Evolutionary conservation across 2,113 vertebrate genomes (phyloP), one percentile per base, ranked within the genome.

Genomic region (Ancistrus triradiatus): DNA sequence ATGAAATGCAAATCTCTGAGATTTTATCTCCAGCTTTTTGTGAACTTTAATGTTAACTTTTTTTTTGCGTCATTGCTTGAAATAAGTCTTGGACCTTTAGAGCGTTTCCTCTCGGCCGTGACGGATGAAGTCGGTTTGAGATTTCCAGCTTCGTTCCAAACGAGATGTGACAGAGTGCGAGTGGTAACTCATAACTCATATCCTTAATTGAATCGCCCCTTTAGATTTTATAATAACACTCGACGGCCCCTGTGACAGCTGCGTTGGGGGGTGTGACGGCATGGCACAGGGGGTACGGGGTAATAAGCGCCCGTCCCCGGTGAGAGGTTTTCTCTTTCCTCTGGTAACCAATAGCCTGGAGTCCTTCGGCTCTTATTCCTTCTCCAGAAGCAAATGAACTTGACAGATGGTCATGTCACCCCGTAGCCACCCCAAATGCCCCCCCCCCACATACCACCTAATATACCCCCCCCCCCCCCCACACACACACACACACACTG

Each of bases 401-500:
- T 98, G 96, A 98, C 96, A 98, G 96, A 98, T 98, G 96, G 95
- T 88, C 82, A 84, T 97, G 95, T 97, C 94, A 97, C 91, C 94
- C 90, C 91, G 93, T 95, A 27, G 44, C 56, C 13, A 43, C 56
- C 56, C 21, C 53, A 18, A 53, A 6, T n/a, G 9, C 37, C 13
- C 3, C 1, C 53, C 17, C 4, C 7, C 7, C 27, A 15, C 7
- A 13, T 1, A 10, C 11, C 6, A 3, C 52, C 31, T 1, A 2
- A 2, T 8, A 15, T 8, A n/a, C 10, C 22, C 21, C 17, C 55
- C 53, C 17, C 9, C 37, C 6, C 7, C 3, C 21, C 35, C 13
- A 40, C 11, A 4, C 9, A 1, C 35, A 57, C n/a, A 19, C 2
- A 5, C 13, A 25, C 21, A 33, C 31, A 33, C n/a, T n/a, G n/a